A percentile compares a stretch with the other conserved stretches of the same genome.
Conservation (phyloP, 1,140 invertebrate species). For the Eriosoma lanigerum region DNA sequence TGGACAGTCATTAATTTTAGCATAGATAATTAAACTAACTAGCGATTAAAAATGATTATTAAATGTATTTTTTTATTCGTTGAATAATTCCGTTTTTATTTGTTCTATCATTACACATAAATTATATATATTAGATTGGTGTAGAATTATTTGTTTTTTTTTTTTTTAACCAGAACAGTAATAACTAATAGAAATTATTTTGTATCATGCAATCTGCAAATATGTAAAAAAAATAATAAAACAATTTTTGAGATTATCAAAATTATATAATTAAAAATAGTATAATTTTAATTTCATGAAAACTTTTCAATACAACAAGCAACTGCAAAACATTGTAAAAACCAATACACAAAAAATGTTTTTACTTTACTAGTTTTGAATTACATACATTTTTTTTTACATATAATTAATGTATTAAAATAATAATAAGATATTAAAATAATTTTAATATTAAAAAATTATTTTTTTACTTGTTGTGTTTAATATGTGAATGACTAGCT, state of each 20-base stretch:
- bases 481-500: slow-evolving; percentile 46
- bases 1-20: too few species aligned
- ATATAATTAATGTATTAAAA: not conserved
- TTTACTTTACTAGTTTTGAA: slow-evolving; percentile 35
- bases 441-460: slow-evolving; percentile 2
- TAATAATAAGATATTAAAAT: too few species aligned
- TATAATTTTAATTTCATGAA: slow-evolving; percentile 19
- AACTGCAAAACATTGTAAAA: slow-evolving; percentile 25
- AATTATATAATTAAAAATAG: slow-evolving; percentile 37
- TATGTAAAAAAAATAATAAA: not conserved
- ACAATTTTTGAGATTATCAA: slow-evolving; percentile 17
- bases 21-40: too few species aligned
- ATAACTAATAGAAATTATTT: not conserved
- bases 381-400: not conserved
- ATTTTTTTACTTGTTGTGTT: not conserved
- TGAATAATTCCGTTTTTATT: too few species aligned
- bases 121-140: too few species aligned
- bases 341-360: slow-evolving; percentile 1
- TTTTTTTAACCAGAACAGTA: too few species aligned
- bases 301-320: slow-evolving; percentile 43
- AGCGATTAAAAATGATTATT: too few species aligned
- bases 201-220: too few species aligned
- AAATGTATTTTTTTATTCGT: too few species aligned
- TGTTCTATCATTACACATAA: too few species aligned
- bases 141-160: too few species aligned